Evolutionary conservation across 2,797 vertebrate species (phyloP).

Genomic region (Nyctibius grandis): DNA sequence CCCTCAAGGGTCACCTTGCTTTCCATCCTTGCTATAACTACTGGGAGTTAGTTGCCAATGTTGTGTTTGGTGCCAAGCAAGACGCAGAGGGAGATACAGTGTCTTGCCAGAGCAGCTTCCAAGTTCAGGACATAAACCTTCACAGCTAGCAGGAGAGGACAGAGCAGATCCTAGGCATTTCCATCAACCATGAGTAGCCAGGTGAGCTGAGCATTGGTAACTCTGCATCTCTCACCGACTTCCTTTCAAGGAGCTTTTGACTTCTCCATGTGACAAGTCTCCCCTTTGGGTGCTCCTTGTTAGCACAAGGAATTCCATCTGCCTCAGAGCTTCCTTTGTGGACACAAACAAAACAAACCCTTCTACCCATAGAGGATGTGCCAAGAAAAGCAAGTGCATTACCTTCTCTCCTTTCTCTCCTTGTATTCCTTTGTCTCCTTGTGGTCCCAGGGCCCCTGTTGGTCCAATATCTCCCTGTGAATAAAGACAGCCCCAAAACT

Average conservation of each 20-base stretch:
- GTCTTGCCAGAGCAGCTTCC: background rate
- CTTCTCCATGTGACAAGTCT: background rate
- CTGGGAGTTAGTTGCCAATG: background rate
- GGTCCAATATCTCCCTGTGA: slow-evolving; percentile 83
- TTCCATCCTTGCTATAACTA: background rate
- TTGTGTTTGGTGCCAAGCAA: background rate
- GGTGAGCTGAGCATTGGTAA: background rate
- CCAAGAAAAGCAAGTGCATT: background rate
- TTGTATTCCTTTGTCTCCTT: slow-evolving; percentile 80
- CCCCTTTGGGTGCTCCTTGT: background rate
- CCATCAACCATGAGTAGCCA: background rate
- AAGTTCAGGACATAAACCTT: background rate
- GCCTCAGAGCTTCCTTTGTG: background rate
- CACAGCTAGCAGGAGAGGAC: background rate
- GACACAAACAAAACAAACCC: background rate
- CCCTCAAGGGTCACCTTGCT: background rate
- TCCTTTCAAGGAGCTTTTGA: background rate
- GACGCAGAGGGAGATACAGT: background rate
- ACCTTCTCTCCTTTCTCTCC: slow-evolving; percentile 90
- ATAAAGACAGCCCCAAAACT: background rate
- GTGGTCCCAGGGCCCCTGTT: slow-evolving; percentile 75
- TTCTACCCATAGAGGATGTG: background rate
- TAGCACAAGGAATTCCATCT: background rate
- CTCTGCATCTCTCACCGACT: rapidly evolving
- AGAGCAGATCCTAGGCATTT: background rate